Base-by-base conservation (phyloP, 2,888 invertebrate species). In the Petrophora chlorosata region DNA sequence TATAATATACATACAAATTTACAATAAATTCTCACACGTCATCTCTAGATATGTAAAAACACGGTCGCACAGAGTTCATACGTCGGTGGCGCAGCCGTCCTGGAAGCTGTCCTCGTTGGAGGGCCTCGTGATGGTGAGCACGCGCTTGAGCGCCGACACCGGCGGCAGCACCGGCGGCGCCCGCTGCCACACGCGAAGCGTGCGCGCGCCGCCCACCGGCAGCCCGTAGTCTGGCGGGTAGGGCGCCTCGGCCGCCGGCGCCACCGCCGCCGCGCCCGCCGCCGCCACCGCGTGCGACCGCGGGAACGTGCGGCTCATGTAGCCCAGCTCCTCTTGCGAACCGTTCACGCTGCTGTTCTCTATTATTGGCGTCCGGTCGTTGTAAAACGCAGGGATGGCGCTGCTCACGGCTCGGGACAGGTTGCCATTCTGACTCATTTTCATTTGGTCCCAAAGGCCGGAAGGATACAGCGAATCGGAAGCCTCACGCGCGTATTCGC, bases 51-150 rank as follows among this genome's bases (percentile, higher is more conserved):
- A 77, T 73, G 72, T 70, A 72, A 76, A 63, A 64, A 63, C 55
- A 56, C 40, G 39, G 61, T 56, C 60, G 47, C 59, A 54, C 51
- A 55, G 54, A 54, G 51, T 72, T 71, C 95, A 97, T 82, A 97
- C 97, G 85, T 97, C 97, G 63, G 97, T 97, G 63, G 97, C 97
- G 85, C 96, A 96, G 71, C 97, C 97, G 88, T 97, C 97, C 82
- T 97, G 97, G 81, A 97, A 97, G 55, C 96, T 96, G 83, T 97
- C 97, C 74, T 97, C 97, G 28, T 96, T 95, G 14, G 97, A 95
- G 79, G 96, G 96, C 74, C 97, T 93, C 69, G 94, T 95, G 82
- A 94, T 95, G 65, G 94, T 94, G 58, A 96, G 92, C 51, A 95
- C 96, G 58, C 96, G 93, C 82, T 97, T 97, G 60, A 96, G 92